Base-by-base conservation (phyloP, 1,140 invertebrate species). In the Phymastichus coffea region DNA sequence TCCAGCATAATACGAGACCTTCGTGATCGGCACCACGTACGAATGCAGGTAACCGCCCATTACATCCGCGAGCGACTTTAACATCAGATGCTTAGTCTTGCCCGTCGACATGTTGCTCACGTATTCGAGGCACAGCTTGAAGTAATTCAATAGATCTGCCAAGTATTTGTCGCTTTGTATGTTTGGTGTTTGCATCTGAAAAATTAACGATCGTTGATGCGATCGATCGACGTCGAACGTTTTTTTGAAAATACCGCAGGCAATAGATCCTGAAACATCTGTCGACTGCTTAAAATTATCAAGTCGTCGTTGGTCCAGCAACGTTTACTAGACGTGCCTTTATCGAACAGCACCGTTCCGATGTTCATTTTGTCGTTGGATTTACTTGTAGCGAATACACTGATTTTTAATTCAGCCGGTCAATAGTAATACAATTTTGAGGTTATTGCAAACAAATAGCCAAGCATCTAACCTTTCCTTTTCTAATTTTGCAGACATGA, bases 1-100 rank as follows among this genome's bases (percentile, higher is more conserved):
- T 0, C 85, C 85, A 10, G 84, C 81, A 53, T 86, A 86, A 68
- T 82, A 86, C 4, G 84, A 81, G 61, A 81, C 81, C 63, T 78
- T 79, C 2, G 81, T 81, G 2, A 81, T 67, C 3, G 85, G 85
- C 22, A 86, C 64, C 25, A 85, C 70, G 63, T 83, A 80, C 58
- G 75, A 77, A 48, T 79, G 76, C 49, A 86, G 66, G 69, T 85
- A 83, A 35, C 81, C 83, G 57, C 76, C 80, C 51, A 82, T 69
- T 7, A 73, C 74, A 58, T 86, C 85, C 2, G 80, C 79, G 9
- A 86, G 61, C 19, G 82, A 80, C 67, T 82, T 74, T 66, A 83
- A 67, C 59, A 85, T 74, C 26, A 85, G 70, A 40, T 70, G 67
- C 47, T 74, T 77, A 22, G 75, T 81, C 55, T 78, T 74, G 12